phyloP scores from a whole-genome alignment of 92 coral and sea anemone genomes.

The Siderastrea siderea region DNA sequence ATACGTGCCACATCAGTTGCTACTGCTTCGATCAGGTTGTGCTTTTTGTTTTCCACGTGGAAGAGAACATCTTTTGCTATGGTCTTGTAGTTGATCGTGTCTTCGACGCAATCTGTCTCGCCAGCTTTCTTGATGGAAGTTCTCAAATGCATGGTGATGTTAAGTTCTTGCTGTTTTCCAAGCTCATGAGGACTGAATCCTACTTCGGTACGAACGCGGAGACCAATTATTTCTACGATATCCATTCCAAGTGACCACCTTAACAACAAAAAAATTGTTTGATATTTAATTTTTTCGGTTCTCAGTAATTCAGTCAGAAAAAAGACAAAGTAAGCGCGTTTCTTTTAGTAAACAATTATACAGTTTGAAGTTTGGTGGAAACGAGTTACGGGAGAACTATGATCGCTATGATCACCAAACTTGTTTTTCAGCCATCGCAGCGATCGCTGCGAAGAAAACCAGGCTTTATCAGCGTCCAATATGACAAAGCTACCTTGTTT shows the following conservation, averaged over 20 bases:
- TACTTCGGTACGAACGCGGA: constrained; percentile 73
- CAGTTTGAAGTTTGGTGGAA: too few species aligned
- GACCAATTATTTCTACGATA: constrained; percentile 52
- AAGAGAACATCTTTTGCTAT: constrained; percentile 64
- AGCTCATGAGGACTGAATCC: constrained; percentile 75
- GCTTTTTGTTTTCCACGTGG: constrained; percentile 77
- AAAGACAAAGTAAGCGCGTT: too few species aligned
- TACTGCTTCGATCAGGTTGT: constrained; percentile 77
- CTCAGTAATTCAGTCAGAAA: not conserved
- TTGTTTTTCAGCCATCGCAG: too few species aligned
- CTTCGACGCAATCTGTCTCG: constrained; percentile 66
- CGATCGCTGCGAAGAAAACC: too few species aligned
- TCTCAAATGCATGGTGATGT: constrained; percentile 49
- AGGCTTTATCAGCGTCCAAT: too few species aligned
- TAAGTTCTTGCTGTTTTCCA: constrained; percentile 74
- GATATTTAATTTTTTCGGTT: too few species aligned
- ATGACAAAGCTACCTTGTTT: too few species aligned
- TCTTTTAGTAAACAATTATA: too few species aligned
- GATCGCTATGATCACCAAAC: too few species aligned
- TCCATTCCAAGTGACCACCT: constrained; percentile 53
- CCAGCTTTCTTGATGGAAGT: constrained; percentile 63
- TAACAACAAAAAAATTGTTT: too few species aligned
- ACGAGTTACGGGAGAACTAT: too few species aligned
- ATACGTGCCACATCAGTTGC: constrained; percentile 85
- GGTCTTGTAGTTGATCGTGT: constrained; percentile 63